These are phyloP conservation scores for Sylvicola cinctus DNA, from an alignment of 2,888 invertebrate species.

Conservation along the genomic window DNA sequence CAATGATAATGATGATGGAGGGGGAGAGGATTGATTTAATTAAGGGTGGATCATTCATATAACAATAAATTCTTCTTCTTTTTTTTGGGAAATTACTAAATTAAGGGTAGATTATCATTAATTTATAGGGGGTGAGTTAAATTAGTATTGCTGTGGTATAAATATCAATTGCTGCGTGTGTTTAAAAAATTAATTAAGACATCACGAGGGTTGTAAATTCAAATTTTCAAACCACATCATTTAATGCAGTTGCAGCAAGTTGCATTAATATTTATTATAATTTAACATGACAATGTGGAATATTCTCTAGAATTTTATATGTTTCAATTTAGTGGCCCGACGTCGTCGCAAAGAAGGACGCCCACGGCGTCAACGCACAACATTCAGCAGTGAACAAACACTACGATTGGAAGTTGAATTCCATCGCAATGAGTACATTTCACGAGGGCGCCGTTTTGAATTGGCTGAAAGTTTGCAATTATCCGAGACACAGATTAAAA, in stretches of 20 bases:
- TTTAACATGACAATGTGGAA: constrained; percentile 1
- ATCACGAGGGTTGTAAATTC: neutral
- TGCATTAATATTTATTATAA: neutral
- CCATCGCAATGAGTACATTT: constrained; percentile 80
- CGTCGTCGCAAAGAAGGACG: constrained; percentile 69
- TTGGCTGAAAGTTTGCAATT: constrained; percentile 45
- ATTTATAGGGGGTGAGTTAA: neutral
- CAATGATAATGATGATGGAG: too few species aligned
- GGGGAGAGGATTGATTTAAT: too few species aligned
- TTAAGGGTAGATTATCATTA: neutral
- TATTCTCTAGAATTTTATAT: too few species aligned
- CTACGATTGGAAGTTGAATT: constrained; percentile 78
- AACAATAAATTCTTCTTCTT: neutral
- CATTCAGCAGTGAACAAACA: constrained; percentile 87
- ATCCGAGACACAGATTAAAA: constrained; percentile 69
- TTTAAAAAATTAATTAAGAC: neutral
- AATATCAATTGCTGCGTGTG: neutral
- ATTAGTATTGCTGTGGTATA: neutral
- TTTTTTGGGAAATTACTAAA: neutral
- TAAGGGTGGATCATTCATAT: too few species aligned
- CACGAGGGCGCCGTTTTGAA: constrained; percentile 62
- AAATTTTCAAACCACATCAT: neutral
- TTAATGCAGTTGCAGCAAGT: neutral
- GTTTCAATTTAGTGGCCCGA: constrained; percentile 44
- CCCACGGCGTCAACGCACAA: constrained; percentile 77